Conservation (phyloP, 2,888 invertebrate genomes). For the Cantharis rufa region DNA sequence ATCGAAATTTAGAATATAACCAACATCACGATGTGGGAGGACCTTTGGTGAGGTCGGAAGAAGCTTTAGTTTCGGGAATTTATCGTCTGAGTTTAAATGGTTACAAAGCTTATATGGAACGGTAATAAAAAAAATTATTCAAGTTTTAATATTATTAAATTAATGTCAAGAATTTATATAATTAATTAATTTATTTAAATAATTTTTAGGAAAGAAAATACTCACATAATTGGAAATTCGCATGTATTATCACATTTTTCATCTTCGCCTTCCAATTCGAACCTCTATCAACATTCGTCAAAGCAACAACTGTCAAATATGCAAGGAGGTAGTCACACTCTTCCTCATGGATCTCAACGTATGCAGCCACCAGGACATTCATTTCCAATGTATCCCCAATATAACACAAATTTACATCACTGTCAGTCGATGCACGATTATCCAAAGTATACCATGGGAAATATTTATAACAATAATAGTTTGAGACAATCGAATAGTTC, state of each 20-base stretch:
- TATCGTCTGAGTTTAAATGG: slow-evolving; percentile 50
- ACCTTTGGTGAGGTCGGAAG: slow-evolving; percentile 43
- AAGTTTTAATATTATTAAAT: no score
- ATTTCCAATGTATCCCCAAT: slow-evolving; percentile 29
- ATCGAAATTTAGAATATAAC: slow-evolving; percentile 45
- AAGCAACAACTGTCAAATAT: slow-evolving; percentile 23
- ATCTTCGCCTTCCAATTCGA: slow-evolving; percentile 35
- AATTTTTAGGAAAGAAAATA: slow-evolving; percentile 32
- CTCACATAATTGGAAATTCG: slow-evolving; percentile 16
- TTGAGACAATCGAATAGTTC: slow-evolving; percentile 37
- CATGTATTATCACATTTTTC: slow-evolving; percentile 24
- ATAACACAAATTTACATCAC: slow-evolving; percentile 25
- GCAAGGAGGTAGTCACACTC: slow-evolving; percentile 25
- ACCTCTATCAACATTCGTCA: slow-evolving; percentile 33
- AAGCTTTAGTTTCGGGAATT: slow-evolving; percentile 44
- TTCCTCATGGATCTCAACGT: slow-evolving; percentile 29
- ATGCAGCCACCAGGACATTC: slow-evolving; percentile 24
- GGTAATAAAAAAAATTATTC: slow-evolving; percentile 37
- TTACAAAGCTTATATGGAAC: slow-evolving; percentile 50
- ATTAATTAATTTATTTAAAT: neutral
- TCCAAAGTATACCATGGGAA: slow-evolving; percentile 27
- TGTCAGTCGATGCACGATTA: slow-evolving; percentile 25
- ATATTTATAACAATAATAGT: slow-evolving; percentile 22
- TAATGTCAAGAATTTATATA: no score
- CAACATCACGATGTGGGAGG: slow-evolving; percentile 37